Conservation (phyloP, 2,888 invertebrate genomes). For the Cephus nigrinus region DNA sequence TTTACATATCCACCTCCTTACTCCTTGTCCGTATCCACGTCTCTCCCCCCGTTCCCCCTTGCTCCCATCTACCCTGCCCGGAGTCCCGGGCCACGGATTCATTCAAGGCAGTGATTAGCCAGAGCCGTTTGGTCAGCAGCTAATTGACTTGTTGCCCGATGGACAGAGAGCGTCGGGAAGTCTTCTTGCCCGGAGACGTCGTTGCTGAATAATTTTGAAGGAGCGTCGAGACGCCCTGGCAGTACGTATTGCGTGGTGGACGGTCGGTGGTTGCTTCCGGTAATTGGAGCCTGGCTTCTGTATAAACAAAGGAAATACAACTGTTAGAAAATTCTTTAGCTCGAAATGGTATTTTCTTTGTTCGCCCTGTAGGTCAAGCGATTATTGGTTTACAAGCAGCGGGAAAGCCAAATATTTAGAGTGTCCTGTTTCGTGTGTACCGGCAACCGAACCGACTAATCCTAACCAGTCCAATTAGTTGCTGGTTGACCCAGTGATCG, state of each 20-base stretch:
- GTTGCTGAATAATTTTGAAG: background rate
- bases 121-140: constrained; percentile 6
- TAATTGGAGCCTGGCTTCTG: background rate
- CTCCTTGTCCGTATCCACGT: background rate
- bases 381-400: background rate
- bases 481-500: constrained; percentile 26
- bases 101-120: constrained; percentile 15
- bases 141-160: constrained; percentile 17
- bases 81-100: background rate
- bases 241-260: background rate
- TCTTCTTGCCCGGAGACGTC: background rate
- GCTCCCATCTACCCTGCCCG: background rate
- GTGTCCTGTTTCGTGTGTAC: background rate
- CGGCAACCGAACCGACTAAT: constrained; percentile 1
- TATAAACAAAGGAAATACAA: background rate
- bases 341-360: background rate
- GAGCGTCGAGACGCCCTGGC: background rate
- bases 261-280: background rate
- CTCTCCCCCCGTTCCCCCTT: background rate
- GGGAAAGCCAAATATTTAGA: background rate
- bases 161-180: background rate
- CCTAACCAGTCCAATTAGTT: constrained; percentile 44
- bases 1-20: background rate
- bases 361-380: background rate
- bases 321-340: background rate